A percentile compares a stretch with the other conserved stretches of the same genome.
Evolutionary conservation across 2,888 invertebrate genomes (phyloP).

Genomic region (Heteromurus nitidus): DNA sequence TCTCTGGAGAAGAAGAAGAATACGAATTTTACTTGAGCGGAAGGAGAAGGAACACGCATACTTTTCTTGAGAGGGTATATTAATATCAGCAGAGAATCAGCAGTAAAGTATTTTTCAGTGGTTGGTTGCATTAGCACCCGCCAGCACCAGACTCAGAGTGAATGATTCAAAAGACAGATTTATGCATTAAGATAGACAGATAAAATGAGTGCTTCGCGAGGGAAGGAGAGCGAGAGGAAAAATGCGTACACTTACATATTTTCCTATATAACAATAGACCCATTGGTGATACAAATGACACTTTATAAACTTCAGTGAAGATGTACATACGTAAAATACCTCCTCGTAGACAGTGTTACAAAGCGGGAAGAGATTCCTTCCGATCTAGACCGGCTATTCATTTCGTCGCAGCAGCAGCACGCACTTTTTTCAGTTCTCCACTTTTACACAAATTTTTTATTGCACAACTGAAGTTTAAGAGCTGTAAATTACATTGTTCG

Average conservation of each 20-base stretch:
- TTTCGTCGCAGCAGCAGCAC: background rate
- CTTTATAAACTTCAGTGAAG: background rate
- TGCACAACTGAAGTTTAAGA: too few relatives aligned
- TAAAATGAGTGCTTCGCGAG: conserved; percentile 44
- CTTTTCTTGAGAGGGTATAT: background rate
- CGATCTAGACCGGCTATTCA: background rate
- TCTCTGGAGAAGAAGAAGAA: too few relatives aligned
- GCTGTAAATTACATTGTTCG: too few relatives aligned
- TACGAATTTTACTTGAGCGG: too few relatives aligned
- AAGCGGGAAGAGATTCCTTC: background rate
- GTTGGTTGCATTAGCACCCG: conserved; percentile 35
- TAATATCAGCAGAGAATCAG: background rate
- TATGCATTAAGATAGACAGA: conserved; percentile 53
- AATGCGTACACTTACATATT: conserved; percentile 7
- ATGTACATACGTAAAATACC: background rate
- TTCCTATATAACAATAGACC: background rate
- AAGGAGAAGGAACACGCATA: background rate
- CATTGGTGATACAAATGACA: background rate
- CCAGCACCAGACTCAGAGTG: conserved; percentile 16
- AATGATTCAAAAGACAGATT: conserved; percentile 55
- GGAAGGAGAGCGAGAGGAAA: conserved; percentile 17
- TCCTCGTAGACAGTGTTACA: background rate
- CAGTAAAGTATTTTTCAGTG: background rate
- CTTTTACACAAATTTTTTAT: too few relatives aligned
- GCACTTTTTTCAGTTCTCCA: too few relatives aligned